These are phyloP conservation scores for Aphaenogaster rudis DNA, from an alignment of 1,140 invertebrate species.

Conservation along the genomic window DNA sequence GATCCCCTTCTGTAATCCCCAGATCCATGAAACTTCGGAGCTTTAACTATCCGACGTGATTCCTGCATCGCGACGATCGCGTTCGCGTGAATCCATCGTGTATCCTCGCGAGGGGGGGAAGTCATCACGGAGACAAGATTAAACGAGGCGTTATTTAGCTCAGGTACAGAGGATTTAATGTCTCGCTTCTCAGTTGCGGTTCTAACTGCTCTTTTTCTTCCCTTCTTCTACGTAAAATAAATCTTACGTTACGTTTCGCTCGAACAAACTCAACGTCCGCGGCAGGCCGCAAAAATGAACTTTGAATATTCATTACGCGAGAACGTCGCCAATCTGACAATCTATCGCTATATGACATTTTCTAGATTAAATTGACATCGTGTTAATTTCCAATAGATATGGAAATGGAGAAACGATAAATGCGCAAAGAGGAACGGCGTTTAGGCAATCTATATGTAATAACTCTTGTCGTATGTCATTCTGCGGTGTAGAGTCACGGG, in stretches of 20 bases:
- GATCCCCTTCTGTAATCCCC: too few species aligned
- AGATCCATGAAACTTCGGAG: not conserved
- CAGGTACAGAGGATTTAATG: slow-evolving; percentile 10
- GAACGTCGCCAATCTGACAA: not conserved
- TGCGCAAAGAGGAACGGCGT: not conserved
- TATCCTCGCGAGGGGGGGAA: not conserved
- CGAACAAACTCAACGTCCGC: not conserved
- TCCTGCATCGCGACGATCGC: not conserved
- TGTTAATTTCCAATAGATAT: not conserved
- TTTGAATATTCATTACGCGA: not conserved
- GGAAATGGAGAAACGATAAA: not conserved
- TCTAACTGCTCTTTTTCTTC: not conserved
- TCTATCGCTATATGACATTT: not conserved
- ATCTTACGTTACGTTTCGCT: not conserved
- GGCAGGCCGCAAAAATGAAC: not conserved
- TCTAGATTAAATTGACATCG: not conserved
- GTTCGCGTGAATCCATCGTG: not conserved
- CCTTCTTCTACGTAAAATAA: not conserved
- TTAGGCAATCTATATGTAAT: not conserved
- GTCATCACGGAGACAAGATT: slow-evolving; percentile 4
- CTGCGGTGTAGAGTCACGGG: not conserved
- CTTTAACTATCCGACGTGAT: not conserved
- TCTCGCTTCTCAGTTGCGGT: not conserved
- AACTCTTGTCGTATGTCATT: not conserved
- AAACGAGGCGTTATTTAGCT: slow-evolving; percentile 11